Conservation (phyloP, 2,797 vertebrate genomes). For the Sebastes goodei region DNA sequence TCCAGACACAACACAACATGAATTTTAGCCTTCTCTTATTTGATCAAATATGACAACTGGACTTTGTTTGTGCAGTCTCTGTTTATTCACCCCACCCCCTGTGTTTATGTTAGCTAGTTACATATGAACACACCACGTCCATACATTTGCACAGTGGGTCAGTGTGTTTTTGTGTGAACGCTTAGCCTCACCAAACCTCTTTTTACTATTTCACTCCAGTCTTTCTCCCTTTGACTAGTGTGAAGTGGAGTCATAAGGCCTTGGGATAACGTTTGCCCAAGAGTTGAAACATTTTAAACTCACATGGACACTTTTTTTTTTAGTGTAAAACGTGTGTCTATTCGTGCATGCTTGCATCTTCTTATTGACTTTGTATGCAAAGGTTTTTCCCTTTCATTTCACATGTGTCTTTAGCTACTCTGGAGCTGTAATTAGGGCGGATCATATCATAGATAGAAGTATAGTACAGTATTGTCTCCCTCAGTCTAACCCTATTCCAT, state of each 20-base stretch:
- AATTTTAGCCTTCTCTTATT: background rate
- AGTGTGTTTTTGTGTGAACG: background rate
- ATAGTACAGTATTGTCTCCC: background rate
- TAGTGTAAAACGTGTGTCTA: background rate
- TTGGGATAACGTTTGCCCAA: background rate
- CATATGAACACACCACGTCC: background rate
- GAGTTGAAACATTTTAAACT: background rate
- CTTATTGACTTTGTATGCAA: background rate
- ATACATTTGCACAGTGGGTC: background rate
- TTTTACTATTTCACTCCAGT: background rate
- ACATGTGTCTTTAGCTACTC: too few relatives aligned
- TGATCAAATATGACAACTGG: background rate
- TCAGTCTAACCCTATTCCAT: constrained; percentile 12
- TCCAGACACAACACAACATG: background rate
- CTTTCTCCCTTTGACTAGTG: background rate
- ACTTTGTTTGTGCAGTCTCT: background rate
- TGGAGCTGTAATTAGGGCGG: background rate
- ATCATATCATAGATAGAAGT: background rate
- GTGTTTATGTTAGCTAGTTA: background rate
- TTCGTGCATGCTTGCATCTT: background rate
- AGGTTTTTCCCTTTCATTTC: too few relatives aligned
- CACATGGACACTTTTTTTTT: background rate
- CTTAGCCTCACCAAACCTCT: background rate
- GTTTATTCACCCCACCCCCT: background rate
- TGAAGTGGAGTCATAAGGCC: background rate